These are phyloP conservation scores for Geotrypetes seraphini DNA, from an alignment of 2,797 vertebrate genomes.

Conservation along the genomic window DNA sequence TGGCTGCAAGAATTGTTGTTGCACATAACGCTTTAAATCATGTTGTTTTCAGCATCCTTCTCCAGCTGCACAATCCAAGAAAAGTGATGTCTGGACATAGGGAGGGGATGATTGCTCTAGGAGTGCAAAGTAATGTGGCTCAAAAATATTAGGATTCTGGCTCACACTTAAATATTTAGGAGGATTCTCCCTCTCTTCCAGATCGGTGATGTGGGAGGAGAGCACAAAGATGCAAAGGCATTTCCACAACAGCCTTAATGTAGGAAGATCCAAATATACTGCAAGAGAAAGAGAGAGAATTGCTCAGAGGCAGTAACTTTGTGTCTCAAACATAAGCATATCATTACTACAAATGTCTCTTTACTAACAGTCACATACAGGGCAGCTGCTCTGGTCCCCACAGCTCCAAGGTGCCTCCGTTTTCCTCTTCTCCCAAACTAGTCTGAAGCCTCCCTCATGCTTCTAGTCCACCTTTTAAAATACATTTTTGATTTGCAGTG, in stretches of 20 bases:
- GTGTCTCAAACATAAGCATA: too few relatives aligned
- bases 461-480: too few relatives aligned
- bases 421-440: accelerated
- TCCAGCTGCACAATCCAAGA: background rate
- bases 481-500: too few relatives aligned
- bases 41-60: background rate
- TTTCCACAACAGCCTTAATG: background rate
- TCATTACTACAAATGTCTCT: too few relatives aligned
- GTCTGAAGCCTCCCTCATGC: too few relatives aligned
- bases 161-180: background rate
- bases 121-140: background rate
- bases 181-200: too few relatives aligned
- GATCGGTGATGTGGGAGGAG: background rate
- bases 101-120: background rate
- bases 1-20: too few relatives aligned
- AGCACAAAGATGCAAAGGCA: background rate
- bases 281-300: background rate
- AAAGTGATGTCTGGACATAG: background rate
- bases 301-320: background rate
- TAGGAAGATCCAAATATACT: background rate
- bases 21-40: background rate
- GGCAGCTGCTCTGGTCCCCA: background rate
- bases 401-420: too few relatives aligned
- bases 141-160: background rate
- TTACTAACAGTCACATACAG: background rate